phyloP scores from a whole-genome alignment of 30 jellyfish, hydroid and myxozoan species.

The Aurelia coerulea region DNA sequence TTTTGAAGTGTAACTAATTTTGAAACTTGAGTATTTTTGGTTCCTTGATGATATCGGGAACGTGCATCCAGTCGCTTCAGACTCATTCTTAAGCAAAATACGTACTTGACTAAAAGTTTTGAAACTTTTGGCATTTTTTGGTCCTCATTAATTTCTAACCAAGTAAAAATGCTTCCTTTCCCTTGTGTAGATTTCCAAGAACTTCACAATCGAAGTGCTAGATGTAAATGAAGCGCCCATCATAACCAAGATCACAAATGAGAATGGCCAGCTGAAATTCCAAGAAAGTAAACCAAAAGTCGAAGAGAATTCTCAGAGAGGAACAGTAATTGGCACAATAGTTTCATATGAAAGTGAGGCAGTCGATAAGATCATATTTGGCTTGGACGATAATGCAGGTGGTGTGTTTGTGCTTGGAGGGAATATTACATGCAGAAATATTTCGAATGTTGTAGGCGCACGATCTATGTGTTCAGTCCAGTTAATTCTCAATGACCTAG shows the following conservation, averaged over 20 bases:
- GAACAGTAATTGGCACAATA: slow-evolving; percentile 76
- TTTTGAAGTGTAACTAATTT: no score
- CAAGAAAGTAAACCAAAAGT: slow-evolving; percentile 61
- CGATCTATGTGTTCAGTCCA: slow-evolving; percentile 57
- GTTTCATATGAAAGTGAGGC: slow-evolving; percentile 86
- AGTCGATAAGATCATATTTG: slow-evolving; percentile 38
- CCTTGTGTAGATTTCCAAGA: slow-evolving; percentile 24
- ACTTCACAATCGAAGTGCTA: slow-evolving; percentile 74
- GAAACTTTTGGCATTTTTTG: no score
- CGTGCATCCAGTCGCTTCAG: no score
- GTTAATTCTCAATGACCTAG: slow-evolving; percentile 25
- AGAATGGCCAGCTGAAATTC: slow-evolving; percentile 61
- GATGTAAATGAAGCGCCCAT: slow-evolving; percentile 90
- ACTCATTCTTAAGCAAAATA: no score
- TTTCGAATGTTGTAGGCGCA: slow-evolving; percentile 39
- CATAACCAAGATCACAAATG: slow-evolving; percentile 41
- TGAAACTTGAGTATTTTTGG: no score
- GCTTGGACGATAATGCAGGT: slow-evolving; percentile 55
- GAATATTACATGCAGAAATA: slow-evolving; percentile 36
- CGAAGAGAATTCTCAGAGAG: slow-evolving; percentile 64
- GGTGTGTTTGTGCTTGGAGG: slow-evolving; percentile 57
- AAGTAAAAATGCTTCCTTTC: background rate
- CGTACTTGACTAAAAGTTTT: no score
- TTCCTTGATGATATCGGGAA: no score
- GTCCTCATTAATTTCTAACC: no score